Conservation (phyloP, 2,113 vertebrate species). For the Onychostoma macrolepis region DNA sequence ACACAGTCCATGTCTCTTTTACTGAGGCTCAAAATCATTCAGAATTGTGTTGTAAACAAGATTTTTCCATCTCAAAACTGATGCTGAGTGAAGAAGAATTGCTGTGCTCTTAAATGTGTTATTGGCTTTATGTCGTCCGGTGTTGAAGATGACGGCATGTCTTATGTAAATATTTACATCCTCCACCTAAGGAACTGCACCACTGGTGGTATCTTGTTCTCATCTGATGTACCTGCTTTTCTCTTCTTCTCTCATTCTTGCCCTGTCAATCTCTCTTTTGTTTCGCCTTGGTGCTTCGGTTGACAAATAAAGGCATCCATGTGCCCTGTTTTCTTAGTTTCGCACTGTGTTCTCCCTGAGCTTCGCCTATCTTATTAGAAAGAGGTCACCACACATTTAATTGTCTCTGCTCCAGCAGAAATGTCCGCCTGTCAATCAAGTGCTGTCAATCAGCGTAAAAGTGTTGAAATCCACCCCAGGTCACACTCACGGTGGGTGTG, state of each 20-base stretch:
- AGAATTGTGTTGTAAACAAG: neutral
- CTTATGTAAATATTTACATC: constrained; percentile 34
- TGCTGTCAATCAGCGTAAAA: constrained; percentile 13
- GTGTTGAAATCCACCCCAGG: constrained; percentile 9
- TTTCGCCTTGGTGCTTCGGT: neutral
- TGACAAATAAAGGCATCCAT: neutral
- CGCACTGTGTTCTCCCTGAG: neutral
- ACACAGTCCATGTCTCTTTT: neutral
- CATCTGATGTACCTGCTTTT: constrained; percentile 6
- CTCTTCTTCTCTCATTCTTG: neutral
- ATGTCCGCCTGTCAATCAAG: constrained; percentile 17
- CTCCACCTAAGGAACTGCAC: neutral
- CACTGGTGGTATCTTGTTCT: neutral
- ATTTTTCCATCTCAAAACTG: neutral
- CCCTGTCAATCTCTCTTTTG: neutral
- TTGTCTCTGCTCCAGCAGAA: constrained; percentile 23
- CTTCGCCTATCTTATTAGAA: constrained; percentile 12
- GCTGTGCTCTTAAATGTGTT: neutral
- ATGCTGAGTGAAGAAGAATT: neutral
- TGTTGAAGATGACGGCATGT: neutral
- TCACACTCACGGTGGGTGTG: neutral
- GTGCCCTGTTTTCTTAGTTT: constrained; percentile 5
- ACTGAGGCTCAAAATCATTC: neutral
- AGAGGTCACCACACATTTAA: constrained; percentile 19
- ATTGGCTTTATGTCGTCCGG: neutral